These are phyloP conservation scores for Sarcophilus harrisii DNA, from an alignment of 2,797 vertebrate genomes.

Conservation along the genomic window DNA sequence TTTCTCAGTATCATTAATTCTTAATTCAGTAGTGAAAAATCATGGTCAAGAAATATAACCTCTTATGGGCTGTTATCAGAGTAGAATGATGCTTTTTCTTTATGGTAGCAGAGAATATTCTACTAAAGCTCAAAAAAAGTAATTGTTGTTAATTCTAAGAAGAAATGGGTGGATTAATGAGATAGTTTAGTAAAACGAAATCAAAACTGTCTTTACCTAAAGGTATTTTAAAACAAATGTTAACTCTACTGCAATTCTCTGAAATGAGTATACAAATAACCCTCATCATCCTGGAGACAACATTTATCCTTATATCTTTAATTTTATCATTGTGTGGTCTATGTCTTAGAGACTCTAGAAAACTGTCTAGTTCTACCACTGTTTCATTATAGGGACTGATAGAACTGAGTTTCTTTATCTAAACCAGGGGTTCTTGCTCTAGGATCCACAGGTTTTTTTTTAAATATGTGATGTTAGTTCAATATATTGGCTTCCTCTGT, in stretches of 20 bases:
- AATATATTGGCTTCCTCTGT: not conserved
- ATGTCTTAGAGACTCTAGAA: not conserved
- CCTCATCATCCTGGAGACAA: not conserved
- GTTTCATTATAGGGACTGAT: not conserved
- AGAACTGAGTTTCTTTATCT: not conserved
- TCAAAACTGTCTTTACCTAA: not conserved
- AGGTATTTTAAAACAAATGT: not conserved
- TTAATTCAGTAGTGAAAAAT: not conserved
- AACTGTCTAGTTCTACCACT: not conserved
- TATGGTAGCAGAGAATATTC: not conserved
- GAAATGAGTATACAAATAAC: not conserved
- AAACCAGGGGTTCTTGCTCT: not conserved
- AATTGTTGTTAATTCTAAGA: not conserved
- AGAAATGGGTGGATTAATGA: not conserved
- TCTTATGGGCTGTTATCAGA: not conserved
- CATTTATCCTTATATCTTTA: not conserved
- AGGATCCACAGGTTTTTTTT: not conserved
- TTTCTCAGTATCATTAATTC: not conserved
- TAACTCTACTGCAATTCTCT: not conserved
- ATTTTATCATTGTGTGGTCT: constrained; percentile 4
- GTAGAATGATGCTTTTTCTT: not conserved
- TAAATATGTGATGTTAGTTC: not conserved
- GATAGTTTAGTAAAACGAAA: not conserved
- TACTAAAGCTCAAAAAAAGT: not conserved
- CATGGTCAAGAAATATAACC: not conserved